Evolutionary conservation across 2,888 invertebrate genomes (phyloP).

Genomic region (Brachyopa scutellaris): DNA sequence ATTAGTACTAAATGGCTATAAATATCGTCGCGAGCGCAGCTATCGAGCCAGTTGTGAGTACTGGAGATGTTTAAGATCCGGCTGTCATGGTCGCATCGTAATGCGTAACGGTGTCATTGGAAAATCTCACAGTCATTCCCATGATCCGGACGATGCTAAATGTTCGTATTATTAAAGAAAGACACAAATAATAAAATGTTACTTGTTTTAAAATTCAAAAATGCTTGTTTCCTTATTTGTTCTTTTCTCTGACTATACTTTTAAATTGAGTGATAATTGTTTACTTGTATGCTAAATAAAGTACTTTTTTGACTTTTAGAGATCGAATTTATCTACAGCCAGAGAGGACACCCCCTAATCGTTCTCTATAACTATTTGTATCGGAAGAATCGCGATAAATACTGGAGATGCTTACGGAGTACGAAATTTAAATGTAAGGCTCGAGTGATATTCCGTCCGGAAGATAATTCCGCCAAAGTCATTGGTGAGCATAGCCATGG

Average conservation of each 20-base stretch:
- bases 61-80: conserved; percentile 74
- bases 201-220: background rate
- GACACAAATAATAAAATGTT: background rate
- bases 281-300: conserved; percentile 14
- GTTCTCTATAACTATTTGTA: conserved; percentile 77
- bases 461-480: conserved; percentile 72
- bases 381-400: conserved; percentile 77
- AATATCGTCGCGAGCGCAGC: conserved; percentile 72
- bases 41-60: conserved; percentile 69
- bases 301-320: conserved; percentile 70
- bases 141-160: conserved; percentile 52
- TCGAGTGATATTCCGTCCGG: conserved; percentile 75
- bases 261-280: background rate
- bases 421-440: conserved; percentile 77
- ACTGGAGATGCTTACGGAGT: conserved; percentile 78
- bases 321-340: conserved; percentile 77
- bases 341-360: conserved; percentile 77
- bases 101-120: conserved; percentile 72
- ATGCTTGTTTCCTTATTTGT: background rate
- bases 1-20: conserved; percentile 63
- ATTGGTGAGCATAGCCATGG: conserved; percentile 77
- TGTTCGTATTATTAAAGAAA: conserved; percentile 27
- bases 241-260: background rate
- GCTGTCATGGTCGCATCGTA: conserved; percentile 74
- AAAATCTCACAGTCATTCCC: conserved; percentile 73